Percentiles rank a stretch among this genome's conserved stretches.
These are phyloP conservation scores for Eriocheir sinensis DNA, from an alignment of 1,140 invertebrate species.

Conservation along the genomic window DNA sequence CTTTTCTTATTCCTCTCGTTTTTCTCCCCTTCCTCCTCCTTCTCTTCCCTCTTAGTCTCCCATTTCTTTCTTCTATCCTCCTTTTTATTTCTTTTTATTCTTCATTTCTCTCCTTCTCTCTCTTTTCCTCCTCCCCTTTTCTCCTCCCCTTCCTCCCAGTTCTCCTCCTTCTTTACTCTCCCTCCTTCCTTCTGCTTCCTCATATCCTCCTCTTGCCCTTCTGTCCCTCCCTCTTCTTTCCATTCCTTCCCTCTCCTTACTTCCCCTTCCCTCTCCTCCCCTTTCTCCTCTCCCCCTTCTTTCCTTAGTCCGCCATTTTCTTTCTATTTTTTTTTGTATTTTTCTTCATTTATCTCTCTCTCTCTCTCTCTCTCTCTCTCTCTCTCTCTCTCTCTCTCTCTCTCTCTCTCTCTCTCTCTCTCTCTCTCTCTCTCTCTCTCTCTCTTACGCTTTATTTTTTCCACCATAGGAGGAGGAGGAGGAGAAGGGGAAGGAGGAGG, in stretches of 20 bases:
- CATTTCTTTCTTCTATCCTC: not conserved
- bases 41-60: too few species aligned
- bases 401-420: slow-evolving; percentile 37
- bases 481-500: not conserved
- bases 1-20: not conserved
- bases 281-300: slow-evolving; percentile 4
- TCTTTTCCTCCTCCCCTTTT: not conserved
- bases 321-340: not conserved
- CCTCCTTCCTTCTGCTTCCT: not conserved
- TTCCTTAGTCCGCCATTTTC: not conserved
- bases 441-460: not conserved
- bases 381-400: slow-evolving; percentile 18
- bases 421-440: slow-evolving; percentile 36
- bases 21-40: not conserved
- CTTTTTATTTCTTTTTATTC: not conserved
- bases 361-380: slow-evolving; percentile 6
- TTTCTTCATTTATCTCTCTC: not conserved
- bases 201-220: not conserved
- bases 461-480: not conserved
- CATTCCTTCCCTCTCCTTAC: not conserved
- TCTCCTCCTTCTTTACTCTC: not conserved
- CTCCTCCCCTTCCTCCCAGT: not conserved
- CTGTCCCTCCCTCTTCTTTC: too few species aligned
- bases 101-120: not conserved
- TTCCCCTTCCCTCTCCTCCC: not conserved